Conservation (phyloP, 2,113 vertebrate genomes). For the Odontesthes bonariensis region DNA sequence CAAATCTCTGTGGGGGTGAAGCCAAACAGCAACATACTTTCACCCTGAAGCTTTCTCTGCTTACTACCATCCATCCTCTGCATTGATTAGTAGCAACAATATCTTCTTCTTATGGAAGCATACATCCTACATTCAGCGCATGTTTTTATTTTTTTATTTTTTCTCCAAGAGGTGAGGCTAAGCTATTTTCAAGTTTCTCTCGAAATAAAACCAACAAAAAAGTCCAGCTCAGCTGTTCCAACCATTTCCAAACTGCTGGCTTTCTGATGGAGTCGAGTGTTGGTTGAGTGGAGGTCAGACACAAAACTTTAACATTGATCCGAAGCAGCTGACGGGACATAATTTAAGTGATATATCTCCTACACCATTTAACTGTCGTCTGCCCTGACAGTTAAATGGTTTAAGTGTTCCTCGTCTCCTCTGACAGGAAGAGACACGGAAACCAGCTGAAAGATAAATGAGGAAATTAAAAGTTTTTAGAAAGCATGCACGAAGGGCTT, state of each 20-base stretch:
- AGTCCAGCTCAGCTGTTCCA: background rate
- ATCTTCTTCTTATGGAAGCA: background rate
- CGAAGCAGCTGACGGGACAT: too few relatives aligned
- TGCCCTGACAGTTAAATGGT: background rate
- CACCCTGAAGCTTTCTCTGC: background rate
- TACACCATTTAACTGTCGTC: too few relatives aligned
- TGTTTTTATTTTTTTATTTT: background rate
- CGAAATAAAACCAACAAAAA: background rate
- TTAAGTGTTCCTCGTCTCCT: background rate
- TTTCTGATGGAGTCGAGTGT: too few relatives aligned
- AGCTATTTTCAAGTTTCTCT: background rate
- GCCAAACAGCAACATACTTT: background rate
- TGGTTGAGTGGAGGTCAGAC: background rate
- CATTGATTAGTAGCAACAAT: constrained; percentile 13
- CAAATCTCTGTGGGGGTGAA: constrained; percentile 5
- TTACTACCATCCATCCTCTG: background rate
- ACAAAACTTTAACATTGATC: too few relatives aligned
- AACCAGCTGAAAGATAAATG: background rate
- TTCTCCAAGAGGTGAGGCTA: background rate
- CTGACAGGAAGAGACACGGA: background rate
- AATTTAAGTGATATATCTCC: too few relatives aligned
- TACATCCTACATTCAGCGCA: background rate
- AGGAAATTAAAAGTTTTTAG: background rate
- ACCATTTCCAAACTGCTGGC: background rate
- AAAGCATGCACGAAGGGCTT: background rate